phyloP scores from a whole-genome alignment of 2,113 vertebrate genomes.

The Danio rerio region GRCz12tu NC_133183.1:32866001-32866500 shows the following conservation, averaged over 20 bases:
- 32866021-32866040: slow-evolving; percentile 19
- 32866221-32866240: slow-evolving; percentile 25
- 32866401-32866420: slow-evolving; percentile 45
- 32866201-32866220: slow-evolving; percentile 10
- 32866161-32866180: slow-evolving; percentile 46
- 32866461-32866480: too few relatives aligned
- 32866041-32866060: slow-evolving; percentile 54
- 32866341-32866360: slow-evolving; percentile 19
- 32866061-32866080: slow-evolving; percentile 54
- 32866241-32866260: slow-evolving; percentile 15
- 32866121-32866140: slow-evolving; percentile 56
- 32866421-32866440: slow-evolving; percentile 49
- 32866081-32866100: slow-evolving; percentile 46
- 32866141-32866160: slow-evolving; percentile 55
- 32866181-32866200: not conserved
- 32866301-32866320: slow-evolving; percentile 63
- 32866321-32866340: slow-evolving; percentile 56
- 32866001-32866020: not conserved
- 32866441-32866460: not conserved
- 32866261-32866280: slow-evolving; percentile 55
- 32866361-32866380: slow-evolving; percentile 55
- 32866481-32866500: not conserved
- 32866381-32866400: slow-evolving; percentile 47
- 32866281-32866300: slow-evolving; percentile 64
- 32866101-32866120: slow-evolving; percentile 19